Evolutionary conservation across 2,113 vertebrate genomes (phyloP), one percentile per base, ranked within the genome.

Genomic region (Hyaena hyaena): DNA sequence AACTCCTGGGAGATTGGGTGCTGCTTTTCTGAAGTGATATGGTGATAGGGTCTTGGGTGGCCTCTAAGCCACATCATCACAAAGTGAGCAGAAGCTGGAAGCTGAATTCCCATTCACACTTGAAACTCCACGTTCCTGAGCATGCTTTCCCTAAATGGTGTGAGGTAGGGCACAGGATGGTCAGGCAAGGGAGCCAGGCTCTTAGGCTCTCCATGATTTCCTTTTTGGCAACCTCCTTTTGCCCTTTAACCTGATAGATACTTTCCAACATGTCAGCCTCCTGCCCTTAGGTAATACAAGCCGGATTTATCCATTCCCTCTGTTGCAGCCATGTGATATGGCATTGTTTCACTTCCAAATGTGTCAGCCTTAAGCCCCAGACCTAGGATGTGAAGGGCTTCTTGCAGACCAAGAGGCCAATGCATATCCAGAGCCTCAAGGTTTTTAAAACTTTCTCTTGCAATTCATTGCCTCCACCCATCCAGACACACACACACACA

Each of bases 321-420:
- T 92, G 88, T 90, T 88, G 74, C 65, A 89, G 19, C 95, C 58
- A 93, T 89, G 65, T 94, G 93, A 97, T 39, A 48, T 7, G 12
- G 81, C 66, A 84, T 96, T 74, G 90, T 77, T 98, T 68, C 93
- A 74, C 74, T 98, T 97, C 79, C 85, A 95, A 84, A 61, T 43
- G 24, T 84, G 23, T 61, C 65, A 74, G n/a, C 31, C 55, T 79
- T 82, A 26, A 17, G 33, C 96, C 76, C 85, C 69, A 53, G 92
- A 97, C 12, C 31, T 31, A 83, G 28, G 11, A 50, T 39, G 14
- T 53, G n/a, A 88, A 89, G 55, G 68, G 9, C 10, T 87, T 24
- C 79, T 69, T 77, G 31, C 12, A 69, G 63, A 63, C 86, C 90
- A 89, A 45, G 87, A 91, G 45, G 5, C 43, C 55, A 15, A 68